Percentiles rank a stretch among this genome's conserved stretches.
These are phyloP conservation scores for Gymnorhina tibicen DNA, from an alignment of 2,113 vertebrate genomes.

Conservation along the genomic window DNA sequence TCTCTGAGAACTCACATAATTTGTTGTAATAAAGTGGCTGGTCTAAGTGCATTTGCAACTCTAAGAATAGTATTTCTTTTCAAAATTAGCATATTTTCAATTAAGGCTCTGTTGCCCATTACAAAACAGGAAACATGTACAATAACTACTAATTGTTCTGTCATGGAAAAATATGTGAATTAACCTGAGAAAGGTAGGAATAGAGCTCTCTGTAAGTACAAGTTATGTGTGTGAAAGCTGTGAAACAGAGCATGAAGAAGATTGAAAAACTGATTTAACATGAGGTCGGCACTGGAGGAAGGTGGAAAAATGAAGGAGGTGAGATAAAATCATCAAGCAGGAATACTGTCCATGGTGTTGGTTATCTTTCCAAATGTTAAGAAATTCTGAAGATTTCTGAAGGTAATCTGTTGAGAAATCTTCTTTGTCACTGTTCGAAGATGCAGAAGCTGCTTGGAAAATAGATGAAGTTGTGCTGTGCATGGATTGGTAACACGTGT, in stretches of 20 bases:
- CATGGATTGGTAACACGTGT: background rate
- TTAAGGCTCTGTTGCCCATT: background rate
- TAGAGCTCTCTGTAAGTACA: background rate
- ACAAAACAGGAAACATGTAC: background rate
- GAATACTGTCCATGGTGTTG: background rate
- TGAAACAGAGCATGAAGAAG: background rate
- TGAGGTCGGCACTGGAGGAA: background rate
- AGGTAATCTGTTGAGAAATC: background rate
- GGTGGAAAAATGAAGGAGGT: background rate
- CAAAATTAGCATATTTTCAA: conserved; percentile 45
- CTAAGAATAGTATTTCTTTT: conserved; percentile 31
- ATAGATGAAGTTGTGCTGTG: background rate
- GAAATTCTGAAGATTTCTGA: background rate
- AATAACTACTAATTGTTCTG: background rate
- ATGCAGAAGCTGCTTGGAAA: background rate
- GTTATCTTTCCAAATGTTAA: background rate
- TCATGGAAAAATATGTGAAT: background rate
- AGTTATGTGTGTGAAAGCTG: background rate
- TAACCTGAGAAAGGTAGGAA: background rate
- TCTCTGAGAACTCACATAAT: background rate
- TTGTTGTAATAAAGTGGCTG: background rate
- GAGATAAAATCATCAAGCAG: background rate
- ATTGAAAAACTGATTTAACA: background rate
- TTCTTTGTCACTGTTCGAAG: background rate
- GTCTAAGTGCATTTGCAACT: background rate